Evolutionary conservation across 2,888 invertebrate genomes (phyloP).

Genomic region (Serrognathus titanus): DNA sequence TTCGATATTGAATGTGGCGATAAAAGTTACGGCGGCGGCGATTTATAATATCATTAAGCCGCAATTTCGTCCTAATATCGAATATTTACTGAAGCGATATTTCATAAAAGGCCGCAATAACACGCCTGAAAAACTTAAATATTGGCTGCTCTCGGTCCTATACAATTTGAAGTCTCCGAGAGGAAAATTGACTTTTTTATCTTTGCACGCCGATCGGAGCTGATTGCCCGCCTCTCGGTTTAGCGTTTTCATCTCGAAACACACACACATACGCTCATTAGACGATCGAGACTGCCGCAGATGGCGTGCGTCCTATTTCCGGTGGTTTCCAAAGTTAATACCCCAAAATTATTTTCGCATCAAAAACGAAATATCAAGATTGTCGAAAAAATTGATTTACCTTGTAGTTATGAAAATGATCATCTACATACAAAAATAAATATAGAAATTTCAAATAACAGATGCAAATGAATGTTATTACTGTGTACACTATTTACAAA

Average conservation of each 20-base stretch:
- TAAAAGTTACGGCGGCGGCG: not conserved
- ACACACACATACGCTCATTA: not conserved
- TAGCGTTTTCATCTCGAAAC: slow-evolving; percentile 1
- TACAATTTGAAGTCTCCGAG: slow-evolving; percentile 6
- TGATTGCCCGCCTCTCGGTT: not conserved
- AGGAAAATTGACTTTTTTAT: slow-evolving; percentile 4
- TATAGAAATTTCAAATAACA: too few species aligned
- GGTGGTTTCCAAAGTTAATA: too few species aligned
- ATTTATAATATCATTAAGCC: slow-evolving; percentile 5
- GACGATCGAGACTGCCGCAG: not conserved
- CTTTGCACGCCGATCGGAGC: not conserved
- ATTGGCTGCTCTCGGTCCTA: slow-evolving; percentile 28
- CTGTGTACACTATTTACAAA: too few species aligned
- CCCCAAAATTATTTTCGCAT: too few species aligned
- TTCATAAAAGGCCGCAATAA: slow-evolving; percentile 31
- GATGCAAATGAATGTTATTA: too few species aligned
- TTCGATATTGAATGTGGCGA: not conserved
- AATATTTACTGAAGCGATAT: slow-evolving; percentile 17
- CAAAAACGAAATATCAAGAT: too few species aligned
- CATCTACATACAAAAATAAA: too few species aligned
- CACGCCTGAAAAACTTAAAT: slow-evolving; percentile 35
- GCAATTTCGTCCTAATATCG: slow-evolving; percentile 23
- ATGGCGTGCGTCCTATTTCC: not conserved
- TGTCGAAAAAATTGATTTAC: too few species aligned
- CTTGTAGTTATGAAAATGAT: too few species aligned